These are phyloP conservation scores for Morpho achilles DNA, from an alignment of 2,888 invertebrate genomes.

Conservation along the genomic window DNA sequence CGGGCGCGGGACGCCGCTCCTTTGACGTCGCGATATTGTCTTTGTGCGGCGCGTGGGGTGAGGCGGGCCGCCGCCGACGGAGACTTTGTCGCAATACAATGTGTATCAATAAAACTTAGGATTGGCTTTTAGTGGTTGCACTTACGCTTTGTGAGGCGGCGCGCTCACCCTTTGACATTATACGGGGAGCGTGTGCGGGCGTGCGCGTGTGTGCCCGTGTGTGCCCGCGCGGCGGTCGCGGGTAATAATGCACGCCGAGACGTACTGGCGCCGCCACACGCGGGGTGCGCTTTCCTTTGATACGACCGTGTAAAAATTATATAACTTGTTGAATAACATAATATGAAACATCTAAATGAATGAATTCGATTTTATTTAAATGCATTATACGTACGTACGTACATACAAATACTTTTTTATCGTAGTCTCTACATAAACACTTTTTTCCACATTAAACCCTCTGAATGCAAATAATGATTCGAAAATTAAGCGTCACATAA, in stretches of 20 bases:
- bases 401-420: too few relatives aligned
- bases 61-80: slow-evolving; percentile 67
- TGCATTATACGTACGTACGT: too few relatives aligned
- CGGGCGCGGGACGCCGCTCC: slow-evolving; percentile 62
- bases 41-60: slow-evolving; percentile 76
- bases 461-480: too few relatives aligned
- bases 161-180: slow-evolving; percentile 78
- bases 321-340: too few relatives aligned
- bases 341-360: too few relatives aligned
- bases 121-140: slow-evolving; percentile 80
- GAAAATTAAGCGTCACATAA: too few relatives aligned
- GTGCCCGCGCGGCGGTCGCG: slow-evolving; percentile 33
- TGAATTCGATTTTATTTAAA: too few relatives aligned
- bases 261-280: slow-evolving; percentile 46
- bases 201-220: slow-evolving; percentile 28
- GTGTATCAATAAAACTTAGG: slow-evolving; percentile 81
- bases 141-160: slow-evolving; percentile 79
- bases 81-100: slow-evolving; percentile 80
- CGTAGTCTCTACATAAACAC: too few relatives aligned
- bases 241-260: slow-evolving; percentile 55
- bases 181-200: slow-evolving; percentile 51
- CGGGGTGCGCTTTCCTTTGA: too few relatives aligned
- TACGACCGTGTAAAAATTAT: too few relatives aligned
- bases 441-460: too few relatives aligned
- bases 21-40: slow-evolving; percentile 80